Evolutionary conservation across 1,140 invertebrate species (phyloP), one percentile per base, ranked within the genome.

Genomic region (Sminthurinus signatus): DNA sequence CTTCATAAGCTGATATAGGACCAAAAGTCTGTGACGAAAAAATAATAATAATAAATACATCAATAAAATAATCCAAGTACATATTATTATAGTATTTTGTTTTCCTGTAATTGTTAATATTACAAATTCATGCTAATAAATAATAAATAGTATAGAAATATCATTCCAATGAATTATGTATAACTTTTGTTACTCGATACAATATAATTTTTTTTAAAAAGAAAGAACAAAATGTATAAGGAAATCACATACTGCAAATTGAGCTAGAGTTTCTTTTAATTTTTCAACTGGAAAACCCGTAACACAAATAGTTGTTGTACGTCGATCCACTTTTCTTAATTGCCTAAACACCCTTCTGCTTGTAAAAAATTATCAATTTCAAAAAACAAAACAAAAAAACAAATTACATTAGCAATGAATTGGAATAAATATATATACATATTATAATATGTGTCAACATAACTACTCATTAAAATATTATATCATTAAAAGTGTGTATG

Each of bases 271-370:
- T 61, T 84, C 83, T 23, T 82, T 80, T 71, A 86, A 83, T 66
- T 88, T 86, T 62, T 86, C 84, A 48, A 78, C 78, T 75, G 86
- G 84, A 74, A 87, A 88, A 15, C 89, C 89, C 31, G 87, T 87
- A 14, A 93, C 83, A 67, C 89, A 80, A 50, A 93, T 76, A 73
- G 87, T 85, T 1, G 86, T 86, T 15, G 89, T 88, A 64, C 90
- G 78, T 72, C 90, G 86, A 78, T 93, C 91, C 12, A 93, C 83
- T 1, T 82, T 69, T 23, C 70, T 21, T 29, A 67, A 83, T 32
- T 85, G 81, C 36, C 64, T 75, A 83, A 85, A 28, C 78, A 76
- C 25, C 25, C 71, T 29, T 61, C 68, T 44, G 54, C 23, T 48
- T 25, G 44, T 48, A 5, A 48, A 5, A 5, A 48, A 25, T 48